Conservation (phyloP, 2,888 invertebrate genomes). For the Linnaemya vulpina region DNA sequence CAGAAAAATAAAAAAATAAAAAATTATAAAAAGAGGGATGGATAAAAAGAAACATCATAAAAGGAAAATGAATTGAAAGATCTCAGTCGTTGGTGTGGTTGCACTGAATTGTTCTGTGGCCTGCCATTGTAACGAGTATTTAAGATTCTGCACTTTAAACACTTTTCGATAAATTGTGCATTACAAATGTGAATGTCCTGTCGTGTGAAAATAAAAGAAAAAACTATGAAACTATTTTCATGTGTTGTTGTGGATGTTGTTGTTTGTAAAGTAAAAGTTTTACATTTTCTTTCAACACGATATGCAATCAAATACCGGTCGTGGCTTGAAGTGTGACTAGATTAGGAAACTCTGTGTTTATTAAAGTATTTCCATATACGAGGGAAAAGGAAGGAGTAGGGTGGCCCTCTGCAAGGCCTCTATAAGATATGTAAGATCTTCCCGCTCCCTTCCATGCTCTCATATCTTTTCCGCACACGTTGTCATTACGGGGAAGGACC, state of each 20-base stretch:
- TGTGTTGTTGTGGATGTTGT: constrained; percentile 1
- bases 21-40: not conserved
- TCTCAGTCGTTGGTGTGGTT: constrained; percentile 43
- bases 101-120: constrained; percentile 24
- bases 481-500: too few relatives aligned
- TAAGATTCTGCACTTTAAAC: constrained; percentile 19
- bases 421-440: too few relatives aligned
- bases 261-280: not conserved
- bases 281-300: not conserved
- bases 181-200: constrained; percentile 55
- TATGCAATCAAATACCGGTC: not conserved
- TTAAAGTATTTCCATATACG: too few relatives aligned
- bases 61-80: not conserved
- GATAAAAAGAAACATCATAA: not conserved
- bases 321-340: not conserved
- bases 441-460: too few relatives aligned
- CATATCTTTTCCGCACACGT: too few relatives aligned
- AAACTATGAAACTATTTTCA: not conserved
- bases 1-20: constrained; percentile 13
- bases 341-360: not conserved
- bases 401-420: too few relatives aligned
- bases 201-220: too few relatives aligned
- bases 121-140: constrained; percentile 26
- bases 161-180: constrained; percentile 44
- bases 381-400: too few relatives aligned